These are phyloP conservation scores for Corythoichthys intestinalis DNA, from an alignment of 2,113 vertebrate genomes.

Conservation along the genomic window DNA sequence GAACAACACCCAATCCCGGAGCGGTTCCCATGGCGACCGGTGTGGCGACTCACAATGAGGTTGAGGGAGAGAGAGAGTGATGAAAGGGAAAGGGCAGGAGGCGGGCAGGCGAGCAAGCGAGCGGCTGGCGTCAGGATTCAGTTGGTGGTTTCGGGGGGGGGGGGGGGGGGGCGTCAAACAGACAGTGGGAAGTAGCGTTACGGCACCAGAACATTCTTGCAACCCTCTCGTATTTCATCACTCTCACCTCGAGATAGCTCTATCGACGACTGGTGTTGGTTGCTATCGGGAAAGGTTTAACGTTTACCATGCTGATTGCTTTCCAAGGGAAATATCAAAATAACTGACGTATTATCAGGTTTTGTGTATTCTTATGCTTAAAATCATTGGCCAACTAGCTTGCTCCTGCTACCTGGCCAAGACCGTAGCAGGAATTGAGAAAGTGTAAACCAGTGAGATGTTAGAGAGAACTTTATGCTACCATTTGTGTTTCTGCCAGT, in stretches of 20 bases:
- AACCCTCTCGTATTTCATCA: not conserved
- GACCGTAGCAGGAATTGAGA: too few species aligned
- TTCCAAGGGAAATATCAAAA: too few species aligned
- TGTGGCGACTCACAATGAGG: slow-evolving; percentile 73
- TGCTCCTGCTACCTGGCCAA: too few species aligned
- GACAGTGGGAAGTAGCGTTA: slow-evolving; percentile 52
- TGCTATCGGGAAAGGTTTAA: not conserved
- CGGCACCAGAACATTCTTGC: not conserved
- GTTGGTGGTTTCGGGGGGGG: slow-evolving; percentile 44
- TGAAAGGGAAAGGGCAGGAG: slow-evolving; percentile 59
- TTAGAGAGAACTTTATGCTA: too few species aligned
- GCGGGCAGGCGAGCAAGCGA: slow-evolving; percentile 44
- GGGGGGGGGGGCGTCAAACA: slow-evolving; percentile 26
- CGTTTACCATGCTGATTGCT: not conserved
- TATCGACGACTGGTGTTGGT: not conserved
- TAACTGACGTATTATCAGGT: too few species aligned
- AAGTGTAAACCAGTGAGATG: too few species aligned
- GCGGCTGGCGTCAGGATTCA: slow-evolving; percentile 64
- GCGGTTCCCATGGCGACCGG: slow-evolving; percentile 78
- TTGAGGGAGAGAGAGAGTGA: slow-evolving; percentile 62
- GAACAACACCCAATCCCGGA: slow-evolving; percentile 74
- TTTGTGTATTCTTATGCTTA: too few species aligned
- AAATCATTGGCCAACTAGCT: too few species aligned
- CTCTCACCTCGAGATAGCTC: too few species aligned
- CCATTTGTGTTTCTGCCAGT: too few species aligned